phyloP scores from a whole-genome alignment of 2,888 invertebrate genomes.

The Maniola hyperantus region DNA sequence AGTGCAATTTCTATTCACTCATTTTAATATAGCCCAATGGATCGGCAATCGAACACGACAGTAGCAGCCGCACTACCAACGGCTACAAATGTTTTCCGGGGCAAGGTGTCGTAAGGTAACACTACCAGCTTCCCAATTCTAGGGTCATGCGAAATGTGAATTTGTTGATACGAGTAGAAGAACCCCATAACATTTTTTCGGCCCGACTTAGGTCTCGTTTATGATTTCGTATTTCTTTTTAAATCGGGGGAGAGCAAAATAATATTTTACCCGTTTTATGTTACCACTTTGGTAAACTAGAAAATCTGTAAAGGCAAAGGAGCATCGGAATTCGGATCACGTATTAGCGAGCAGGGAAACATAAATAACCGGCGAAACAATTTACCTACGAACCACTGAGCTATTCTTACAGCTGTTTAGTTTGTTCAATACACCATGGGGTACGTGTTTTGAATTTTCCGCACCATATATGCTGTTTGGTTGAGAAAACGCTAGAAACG shows the following conservation, averaged over 20 bases:
- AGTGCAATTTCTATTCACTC: too few species aligned
- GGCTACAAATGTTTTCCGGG: too few species aligned
- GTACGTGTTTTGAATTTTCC: conserved; percentile 68
- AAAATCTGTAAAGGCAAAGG: conserved; percentile 27
- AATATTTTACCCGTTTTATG: conserved; percentile 22
- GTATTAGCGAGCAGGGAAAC: conserved; percentile 76
- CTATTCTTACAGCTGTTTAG: conserved; percentile 80
- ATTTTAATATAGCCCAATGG: too few species aligned
- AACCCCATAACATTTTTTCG: neutral
- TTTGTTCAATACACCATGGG: conserved; percentile 75
- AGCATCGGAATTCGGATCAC: conserved; percentile 57
- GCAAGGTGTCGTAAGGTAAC: too few species aligned
- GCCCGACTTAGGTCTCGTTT: too few species aligned
- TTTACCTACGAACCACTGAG: conserved; percentile 76
- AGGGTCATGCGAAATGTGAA: too few species aligned
- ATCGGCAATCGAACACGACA: too few species aligned
- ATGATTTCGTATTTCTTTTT: neutral
- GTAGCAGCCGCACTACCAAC: too few species aligned
- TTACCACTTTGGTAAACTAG: conserved; percentile 26
- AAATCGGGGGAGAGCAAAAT: neutral
- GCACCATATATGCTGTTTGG: conserved; percentile 15
- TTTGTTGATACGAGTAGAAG: too few species aligned
- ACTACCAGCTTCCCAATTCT: too few species aligned
- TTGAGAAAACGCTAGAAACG: neutral
- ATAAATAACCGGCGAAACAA: conserved; percentile 79